These are phyloP conservation scores for Ligdia adustata DNA, from an alignment of 2,888 invertebrate species.

Conservation along the genomic window DNA sequence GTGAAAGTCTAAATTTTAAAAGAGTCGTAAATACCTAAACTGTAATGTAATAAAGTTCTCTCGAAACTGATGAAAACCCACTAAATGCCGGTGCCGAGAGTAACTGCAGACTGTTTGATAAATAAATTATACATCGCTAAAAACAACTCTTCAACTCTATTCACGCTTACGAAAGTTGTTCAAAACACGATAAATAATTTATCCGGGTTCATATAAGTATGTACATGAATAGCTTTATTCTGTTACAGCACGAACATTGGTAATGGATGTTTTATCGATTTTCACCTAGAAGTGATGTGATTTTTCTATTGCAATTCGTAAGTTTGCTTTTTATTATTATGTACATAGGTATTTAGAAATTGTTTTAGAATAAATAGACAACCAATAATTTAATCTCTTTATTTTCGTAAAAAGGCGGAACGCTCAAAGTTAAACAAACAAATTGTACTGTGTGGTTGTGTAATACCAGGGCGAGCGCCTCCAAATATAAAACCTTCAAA, in stretches of 20 bases:
- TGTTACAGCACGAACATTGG: constrained; percentile 5
- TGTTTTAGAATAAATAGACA: too few relatives aligned
- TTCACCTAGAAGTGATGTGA: too few relatives aligned
- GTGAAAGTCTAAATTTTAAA: constrained; percentile 1
- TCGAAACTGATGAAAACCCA: constrained; percentile 2
- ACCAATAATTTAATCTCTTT: too few relatives aligned
- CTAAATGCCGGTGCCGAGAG: not conserved
- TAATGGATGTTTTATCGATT: constrained; percentile 32
- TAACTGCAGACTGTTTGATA: constrained; percentile 13
- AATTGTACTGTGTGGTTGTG: too few relatives aligned
- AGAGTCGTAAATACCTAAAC: not conserved
- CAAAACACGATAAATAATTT: constrained; percentile 19
- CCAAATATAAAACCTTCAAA: too few relatives aligned
- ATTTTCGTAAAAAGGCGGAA: too few relatives aligned
- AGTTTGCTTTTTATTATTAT: too few relatives aligned
- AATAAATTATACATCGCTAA: constrained; percentile 17
- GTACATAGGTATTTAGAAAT: too few relatives aligned
- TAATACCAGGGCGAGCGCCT: too few relatives aligned
- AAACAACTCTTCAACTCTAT: constrained; percentile 11
- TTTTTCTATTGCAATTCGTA: too few relatives aligned
- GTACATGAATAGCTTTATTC: constrained; percentile 11
- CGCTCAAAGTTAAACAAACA: too few relatives aligned
- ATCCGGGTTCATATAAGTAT: constrained; percentile 21
- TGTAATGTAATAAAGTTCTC: constrained; percentile 3
- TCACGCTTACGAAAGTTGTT: constrained; percentile 12